Conservation (phyloP, 2,797 vertebrate genomes). For the Thripadectes ignobilis region DNA sequence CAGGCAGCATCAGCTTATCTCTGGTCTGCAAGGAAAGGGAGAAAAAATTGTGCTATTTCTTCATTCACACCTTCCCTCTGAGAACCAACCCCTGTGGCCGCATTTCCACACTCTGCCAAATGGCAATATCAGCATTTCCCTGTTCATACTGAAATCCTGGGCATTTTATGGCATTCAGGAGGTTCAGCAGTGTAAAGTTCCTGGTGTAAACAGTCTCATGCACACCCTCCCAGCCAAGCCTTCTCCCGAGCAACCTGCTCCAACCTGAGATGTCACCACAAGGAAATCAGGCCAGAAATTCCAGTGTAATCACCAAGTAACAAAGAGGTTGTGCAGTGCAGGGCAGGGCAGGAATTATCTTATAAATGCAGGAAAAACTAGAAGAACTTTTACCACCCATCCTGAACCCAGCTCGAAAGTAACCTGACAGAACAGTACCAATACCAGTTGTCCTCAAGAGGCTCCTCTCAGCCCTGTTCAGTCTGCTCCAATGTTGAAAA, state of each 20-base stretch:
- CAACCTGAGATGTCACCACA: rapidly evolving
- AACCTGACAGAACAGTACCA: background rate
- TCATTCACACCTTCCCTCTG: background rate
- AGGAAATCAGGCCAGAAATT: background rate
- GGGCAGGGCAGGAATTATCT: background rate
- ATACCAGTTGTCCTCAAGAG: background rate
- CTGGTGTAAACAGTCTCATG: background rate
- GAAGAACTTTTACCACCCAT: background rate
- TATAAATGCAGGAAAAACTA: background rate
- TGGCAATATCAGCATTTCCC: background rate
- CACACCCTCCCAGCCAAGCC: background rate
- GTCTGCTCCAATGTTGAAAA: background rate
- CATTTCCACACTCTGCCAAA: background rate
- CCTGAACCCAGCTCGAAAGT: background rate
- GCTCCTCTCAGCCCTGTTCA: background rate
- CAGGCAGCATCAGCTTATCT: background rate
- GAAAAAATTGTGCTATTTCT: background rate
- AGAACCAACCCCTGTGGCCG: background rate
- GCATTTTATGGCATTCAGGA: background rate
- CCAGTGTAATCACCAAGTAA: rapidly evolving
- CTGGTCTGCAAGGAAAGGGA: background rate
- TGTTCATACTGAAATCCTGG: background rate
- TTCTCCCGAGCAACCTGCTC: background rate
- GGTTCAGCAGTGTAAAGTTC: background rate
- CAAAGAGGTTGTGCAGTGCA: background rate